phyloP scores from a whole-genome alignment of 2,888 invertebrate genomes.

The Limenitis arthemis region DNA sequence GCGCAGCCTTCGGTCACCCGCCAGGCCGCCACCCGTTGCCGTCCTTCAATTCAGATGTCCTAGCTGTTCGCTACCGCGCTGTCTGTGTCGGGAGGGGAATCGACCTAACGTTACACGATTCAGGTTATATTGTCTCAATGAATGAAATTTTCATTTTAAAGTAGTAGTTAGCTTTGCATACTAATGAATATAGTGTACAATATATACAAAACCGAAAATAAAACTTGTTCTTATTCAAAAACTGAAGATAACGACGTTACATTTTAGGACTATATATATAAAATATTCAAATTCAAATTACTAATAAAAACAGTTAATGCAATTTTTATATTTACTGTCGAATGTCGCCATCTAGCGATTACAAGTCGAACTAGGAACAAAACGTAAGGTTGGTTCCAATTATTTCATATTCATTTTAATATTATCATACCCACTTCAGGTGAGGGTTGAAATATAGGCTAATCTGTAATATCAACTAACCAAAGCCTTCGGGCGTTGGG shows the following conservation, averaged over 20 bases:
- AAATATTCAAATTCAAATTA: neutral
- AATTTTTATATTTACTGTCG: neutral
- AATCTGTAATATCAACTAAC: slow-evolving; percentile 52
- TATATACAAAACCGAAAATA: too few species aligned
- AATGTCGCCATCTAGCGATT: slow-evolving; percentile 34
- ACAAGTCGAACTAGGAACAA: slow-evolving; percentile 18
- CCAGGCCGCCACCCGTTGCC: slow-evolving; percentile 26
- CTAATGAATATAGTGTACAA: too few species aligned
- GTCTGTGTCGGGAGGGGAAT: neutral
- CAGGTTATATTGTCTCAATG: neutral
- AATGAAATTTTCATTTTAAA: neutral
- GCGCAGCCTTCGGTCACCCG: slow-evolving; percentile 24
- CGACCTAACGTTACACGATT: neutral
- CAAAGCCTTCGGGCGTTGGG: slow-evolving; percentile 41
- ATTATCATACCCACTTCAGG: slow-evolving; percentile 15
- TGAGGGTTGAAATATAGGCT: slow-evolving; percentile 30
- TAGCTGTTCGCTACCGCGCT: slow-evolving; percentile 8
- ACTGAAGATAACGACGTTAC: neutral
- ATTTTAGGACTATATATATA: neutral
- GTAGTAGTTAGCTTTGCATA: neutral
- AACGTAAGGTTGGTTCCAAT: neutral
- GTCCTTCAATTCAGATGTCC: slow-evolving; percentile 23
- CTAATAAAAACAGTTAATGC: neutral
- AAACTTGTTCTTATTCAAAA: too few species aligned
- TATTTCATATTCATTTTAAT: slow-evolving; percentile 3